Conservation (phyloP, 2,888 invertebrate genomes). For the Epinotia brunnichana region DNA sequence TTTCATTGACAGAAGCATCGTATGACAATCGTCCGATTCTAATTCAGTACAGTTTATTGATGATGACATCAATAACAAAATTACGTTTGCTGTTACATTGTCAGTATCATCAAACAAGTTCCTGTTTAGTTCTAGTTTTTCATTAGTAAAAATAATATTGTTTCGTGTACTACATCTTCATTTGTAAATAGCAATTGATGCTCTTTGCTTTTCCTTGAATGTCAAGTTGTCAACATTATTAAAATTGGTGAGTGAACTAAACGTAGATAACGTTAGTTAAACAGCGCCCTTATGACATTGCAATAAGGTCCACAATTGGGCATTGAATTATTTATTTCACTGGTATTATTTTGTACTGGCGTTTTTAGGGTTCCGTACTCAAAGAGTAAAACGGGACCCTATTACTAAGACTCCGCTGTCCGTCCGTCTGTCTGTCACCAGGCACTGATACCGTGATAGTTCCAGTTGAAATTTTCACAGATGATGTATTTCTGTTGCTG, state of each 20-base stretch:
- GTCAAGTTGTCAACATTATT: background rate
- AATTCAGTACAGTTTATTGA: constrained; percentile 12
- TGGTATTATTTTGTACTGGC: background rate
- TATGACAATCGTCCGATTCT: constrained; percentile 19
- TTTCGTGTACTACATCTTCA: background rate
- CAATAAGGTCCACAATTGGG: background rate
- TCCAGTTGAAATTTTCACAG: no score
- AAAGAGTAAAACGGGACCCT: no score
- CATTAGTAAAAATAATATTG: background rate
- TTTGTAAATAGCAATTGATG: background rate
- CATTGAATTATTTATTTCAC: background rate
- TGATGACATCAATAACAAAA: constrained; percentile 1
- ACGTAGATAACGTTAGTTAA: background rate
- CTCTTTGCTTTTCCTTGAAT: background rate
- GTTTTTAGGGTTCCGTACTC: no score
- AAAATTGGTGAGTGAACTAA: background rate
- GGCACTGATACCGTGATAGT: no score
- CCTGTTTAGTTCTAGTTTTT: background rate
- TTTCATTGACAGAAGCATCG: constrained; percentile 19
- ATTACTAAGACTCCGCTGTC: no score
- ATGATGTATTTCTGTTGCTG: no score
- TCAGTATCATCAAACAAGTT: background rate
- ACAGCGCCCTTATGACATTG: background rate
- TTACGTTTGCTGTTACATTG: constrained; percentile 5
- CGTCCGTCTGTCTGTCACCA: no score